phyloP scores from a whole-genome alignment of 1,140 invertebrate species.

The Arion vulgaris region DNA sequence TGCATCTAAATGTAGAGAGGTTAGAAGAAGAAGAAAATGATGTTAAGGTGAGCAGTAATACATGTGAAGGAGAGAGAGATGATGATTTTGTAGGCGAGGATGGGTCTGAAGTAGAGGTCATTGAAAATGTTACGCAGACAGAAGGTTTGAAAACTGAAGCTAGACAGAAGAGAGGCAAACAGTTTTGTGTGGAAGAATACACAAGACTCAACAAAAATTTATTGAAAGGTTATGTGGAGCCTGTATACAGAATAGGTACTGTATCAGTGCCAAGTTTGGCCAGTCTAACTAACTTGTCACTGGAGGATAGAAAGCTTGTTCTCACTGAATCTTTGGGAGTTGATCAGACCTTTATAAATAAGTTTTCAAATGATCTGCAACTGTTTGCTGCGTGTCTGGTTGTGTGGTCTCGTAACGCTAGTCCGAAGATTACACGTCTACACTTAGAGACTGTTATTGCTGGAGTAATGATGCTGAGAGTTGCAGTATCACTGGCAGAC shows the following conservation, averaged over 20 bases:
- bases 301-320: conserved; percentile 41
- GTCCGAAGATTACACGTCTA: conserved; percentile 50
- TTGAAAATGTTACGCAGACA: neutral
- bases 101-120: conserved; percentile 3
- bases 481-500: neutral
- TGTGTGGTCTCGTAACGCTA: conserved; percentile 78
- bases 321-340: conserved; percentile 50
- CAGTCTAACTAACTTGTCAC: conserved; percentile 48
- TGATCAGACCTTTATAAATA: conserved; percentile 51
- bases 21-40: neutral
- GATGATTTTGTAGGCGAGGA: neutral
- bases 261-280: conserved; percentile 53
- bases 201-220: conserved; percentile 61
- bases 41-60: neutral
- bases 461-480: conserved; percentile 51
- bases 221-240: conserved; percentile 57
- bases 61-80: neutral
- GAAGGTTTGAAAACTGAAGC: neutral
- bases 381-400: conserved; percentile 78
- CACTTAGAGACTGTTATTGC: conserved; percentile 56
- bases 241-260: conserved; percentile 48
- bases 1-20: too few species aligned
- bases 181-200: conserved; percentile 67
- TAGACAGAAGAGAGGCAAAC: conserved; percentile 57
- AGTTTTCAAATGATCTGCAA: conserved; percentile 77